A percentile compares a stretch with the other conserved stretches of the same genome.
Conservation (phyloP, 2,797 vertebrate species). For the Molossus molossus region DNA sequence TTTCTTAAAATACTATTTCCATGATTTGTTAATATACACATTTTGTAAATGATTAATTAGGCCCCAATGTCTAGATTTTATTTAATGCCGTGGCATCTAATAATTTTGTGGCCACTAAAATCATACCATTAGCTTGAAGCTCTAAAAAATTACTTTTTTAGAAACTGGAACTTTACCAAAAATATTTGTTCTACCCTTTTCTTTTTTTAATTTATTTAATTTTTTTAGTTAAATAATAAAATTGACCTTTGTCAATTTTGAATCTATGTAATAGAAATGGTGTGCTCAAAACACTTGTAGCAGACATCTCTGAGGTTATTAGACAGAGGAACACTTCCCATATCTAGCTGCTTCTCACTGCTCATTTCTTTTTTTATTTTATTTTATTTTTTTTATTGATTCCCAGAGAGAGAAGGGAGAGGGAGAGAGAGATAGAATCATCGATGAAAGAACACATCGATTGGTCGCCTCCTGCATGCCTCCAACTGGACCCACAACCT, state of each 20-base stretch:
- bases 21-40: slow-evolving; percentile 47
- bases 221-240: slow-evolving; percentile 58
- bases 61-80: slow-evolving; percentile 47
- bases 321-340: not conserved
- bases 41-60: slow-evolving; percentile 63
- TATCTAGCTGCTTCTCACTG: not conserved
- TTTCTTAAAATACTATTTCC: slow-evolving; percentile 51
- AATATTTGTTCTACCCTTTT: slow-evolving; percentile 55
- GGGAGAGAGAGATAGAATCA: too few relatives aligned
- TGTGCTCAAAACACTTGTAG: not conserved
- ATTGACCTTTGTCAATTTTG: slow-evolving; percentile 11
- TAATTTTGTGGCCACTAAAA: slow-evolving; percentile 64
- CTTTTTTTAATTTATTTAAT: slow-evolving; percentile 1
- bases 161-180: slow-evolving; percentile 74
- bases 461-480: too few relatives aligned
- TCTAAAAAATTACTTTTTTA: slow-evolving; percentile 72
- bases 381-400: too few relatives aligned
- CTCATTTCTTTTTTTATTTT: not conserved
- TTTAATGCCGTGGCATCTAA: slow-evolving; percentile 42
- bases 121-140: slow-evolving; percentile 27
- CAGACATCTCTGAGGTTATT: not conserved
- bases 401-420: too few relatives aligned
- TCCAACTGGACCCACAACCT: too few relatives aligned
- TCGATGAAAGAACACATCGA: too few relatives aligned
- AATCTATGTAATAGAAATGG: not conserved